A percentile compares a stretch with the other conserved stretches of the same genome.
These are phyloP conservation scores for Helleia helle DNA, from an alignment of 2,888 invertebrate genomes.

Conservation along the genomic window DNA sequence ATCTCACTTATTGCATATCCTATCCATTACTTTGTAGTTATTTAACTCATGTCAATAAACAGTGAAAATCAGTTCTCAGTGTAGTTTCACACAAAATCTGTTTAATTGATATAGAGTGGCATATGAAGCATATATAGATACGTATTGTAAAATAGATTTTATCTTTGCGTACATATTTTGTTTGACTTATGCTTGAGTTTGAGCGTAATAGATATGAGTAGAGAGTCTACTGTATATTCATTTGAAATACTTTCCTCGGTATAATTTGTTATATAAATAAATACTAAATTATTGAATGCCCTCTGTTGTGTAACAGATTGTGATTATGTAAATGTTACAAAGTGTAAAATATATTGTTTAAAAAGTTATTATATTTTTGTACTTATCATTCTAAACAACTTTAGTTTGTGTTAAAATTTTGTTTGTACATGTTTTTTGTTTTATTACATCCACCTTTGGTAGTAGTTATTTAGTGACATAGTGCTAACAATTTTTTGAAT, in stretches of 20 bases:
- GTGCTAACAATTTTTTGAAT: no score
- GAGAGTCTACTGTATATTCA: neutral
- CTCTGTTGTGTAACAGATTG: conserved; percentile 37
- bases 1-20: no score
- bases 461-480: neutral
- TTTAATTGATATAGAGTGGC: no score
- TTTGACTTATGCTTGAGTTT: neutral
- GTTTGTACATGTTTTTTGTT: conserved; percentile 1
- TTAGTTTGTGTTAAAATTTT: conserved; percentile 29
- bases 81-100: no score
- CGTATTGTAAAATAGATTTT: neutral
- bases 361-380: conserved; percentile 62
- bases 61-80: no score
- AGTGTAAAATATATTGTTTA: conserved; percentile 51
- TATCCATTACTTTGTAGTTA: no score
- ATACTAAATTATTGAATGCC: conserved; percentile 9
- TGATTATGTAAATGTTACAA: conserved; percentile 34
- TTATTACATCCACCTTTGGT: neutral
- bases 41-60: no score
- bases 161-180: neutral
- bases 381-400: conserved; percentile 39
- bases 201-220: neutral
- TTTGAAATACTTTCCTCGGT: conserved; percentile 3
- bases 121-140: no score
- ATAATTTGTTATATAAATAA: conserved; percentile 3